Base-by-base conservation (phyloP, 2,113 vertebrate genomes). In the Cathartes aura region DNA sequence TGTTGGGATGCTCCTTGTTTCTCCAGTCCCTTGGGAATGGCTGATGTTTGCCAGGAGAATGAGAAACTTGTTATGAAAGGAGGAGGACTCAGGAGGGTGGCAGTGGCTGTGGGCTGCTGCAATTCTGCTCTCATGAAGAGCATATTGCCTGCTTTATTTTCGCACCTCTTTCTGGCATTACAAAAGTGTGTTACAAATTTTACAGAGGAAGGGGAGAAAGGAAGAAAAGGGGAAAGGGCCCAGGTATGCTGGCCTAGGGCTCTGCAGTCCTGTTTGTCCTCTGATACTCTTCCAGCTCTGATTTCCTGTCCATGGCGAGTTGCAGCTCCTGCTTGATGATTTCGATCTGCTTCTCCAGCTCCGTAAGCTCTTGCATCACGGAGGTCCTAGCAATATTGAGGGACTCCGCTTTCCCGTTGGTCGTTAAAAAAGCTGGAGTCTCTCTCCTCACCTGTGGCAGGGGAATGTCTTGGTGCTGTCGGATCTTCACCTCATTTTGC, bases 271-370 rank as follows among this genome's bases (percentile, higher is more conserved):
- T 98, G 70, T 98, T 99, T 96, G 98, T 99, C 96, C 98, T 99
- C 94, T 99, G 99, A 95, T 98, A 99, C 90, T 99, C 99, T 96
- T 99, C 99, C 86, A 99, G 98, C 97, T 99, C 99, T 38, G 98
- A 98, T 95, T 99, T 99, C 96, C 99, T 98, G 97, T 98, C 99
- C 98, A 99, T 98, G 26, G 99, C 99, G 8, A 99, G 97, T 90
- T 99, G 99, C 87, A 99, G 98, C 98, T 99, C 99, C 96, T 99
- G 99, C 90, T 99, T 99, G 96, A 99, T 99, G 83, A 98, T 97
- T 94, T 99, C 97, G 1, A 99, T 99, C 93, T 99, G 99, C 85
- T 98, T 98, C 96, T 99, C 99, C 63, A 99, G 98, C 97, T 99
- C 99, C 0, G 98, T 98, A 59, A 99, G 98, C 95, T 99, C 99